phyloP scores from a whole-genome alignment of 2,113 vertebrate species.

The Dicentrarchus labrax region DNA sequence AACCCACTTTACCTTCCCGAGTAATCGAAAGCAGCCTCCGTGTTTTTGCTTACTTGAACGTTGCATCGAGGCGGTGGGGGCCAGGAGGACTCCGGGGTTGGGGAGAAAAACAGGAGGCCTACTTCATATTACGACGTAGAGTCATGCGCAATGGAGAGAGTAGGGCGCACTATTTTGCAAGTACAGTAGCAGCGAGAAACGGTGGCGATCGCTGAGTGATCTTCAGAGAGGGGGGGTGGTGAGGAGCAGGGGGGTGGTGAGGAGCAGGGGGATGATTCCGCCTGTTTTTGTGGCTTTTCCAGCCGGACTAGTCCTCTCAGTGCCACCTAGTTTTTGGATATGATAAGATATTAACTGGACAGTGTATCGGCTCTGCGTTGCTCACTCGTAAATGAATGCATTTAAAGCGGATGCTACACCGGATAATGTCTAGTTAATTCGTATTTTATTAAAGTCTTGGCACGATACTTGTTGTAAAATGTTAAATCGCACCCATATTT shows the following conservation, averaged over 20 bases:
- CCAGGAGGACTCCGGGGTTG: conserved; percentile 75
- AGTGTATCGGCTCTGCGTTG: background rate
- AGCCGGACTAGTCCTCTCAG: background rate
- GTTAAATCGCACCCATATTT: background rate
- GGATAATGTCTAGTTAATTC: background rate
- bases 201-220: conserved; percentile 44
- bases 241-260: conserved; percentile 42
- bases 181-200: conserved; percentile 67
- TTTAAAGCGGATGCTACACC: background rate
- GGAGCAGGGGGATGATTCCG: conserved; percentile 47
- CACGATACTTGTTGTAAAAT: background rate
- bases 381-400: background rate
- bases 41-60: conserved; percentile 74
- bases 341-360: background rate
- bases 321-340: background rate
- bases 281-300: conserved; percentile 24
- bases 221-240: background rate
- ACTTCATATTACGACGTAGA: conserved; percentile 78
- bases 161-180: conserved; percentile 79
- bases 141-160: conserved; percentile 83
- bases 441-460: background rate
- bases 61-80: conserved; percentile 76
- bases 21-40: conserved; percentile 59
- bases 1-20: conserved; percentile 65
- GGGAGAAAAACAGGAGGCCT: conserved; percentile 83